Evolutionary conservation across 2,113 vertebrate species (phyloP), one percentile per base, ranked within the genome.

Genomic region (Pluvialis apricaria): DNA sequence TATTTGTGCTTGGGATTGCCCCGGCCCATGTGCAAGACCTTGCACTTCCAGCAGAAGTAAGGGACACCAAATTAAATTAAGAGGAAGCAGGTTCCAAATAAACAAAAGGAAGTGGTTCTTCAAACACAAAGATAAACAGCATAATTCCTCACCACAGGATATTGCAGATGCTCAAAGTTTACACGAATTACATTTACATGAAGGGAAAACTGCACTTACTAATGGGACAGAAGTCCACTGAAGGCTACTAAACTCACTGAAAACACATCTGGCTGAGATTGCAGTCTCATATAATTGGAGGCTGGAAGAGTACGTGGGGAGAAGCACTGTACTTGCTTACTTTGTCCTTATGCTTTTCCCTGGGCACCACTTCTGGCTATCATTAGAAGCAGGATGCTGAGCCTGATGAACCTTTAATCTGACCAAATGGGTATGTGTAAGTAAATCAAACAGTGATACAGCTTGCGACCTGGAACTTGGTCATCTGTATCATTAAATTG

Each of bases 331-430:
- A 72, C 26, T 82, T 85, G 70, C 52, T 82, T 73, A 54, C 19
- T 86, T 82, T 45, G 45, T 68, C 72, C 47, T 94, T 51, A 71
- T 4, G 10, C 51, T 86, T 95, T 76, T 82, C 52, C 61, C 42
- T 40, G 26, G 57, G 89, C 65, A 84, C 42, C 55, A 70, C 70
- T 95, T 83, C 38, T 42, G 42, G 76, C 44, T 89, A 81, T 71
- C 86, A 85, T 95, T 91, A 96, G 61, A 96, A 84, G 61, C 72
- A 91, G 77, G 83, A 96, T 94, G 89, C 47, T 89, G n/a, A 91
- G 82, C 83, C 34, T 91, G 81, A 84, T 82, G 83, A 95, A 92
- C 55, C 3, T 94, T 91, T 95, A 94, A 95, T 97, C 86, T 92
- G 69, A 86, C 83, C 69, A 92, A 94, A 93, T 86, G 71, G 34